Evolutionary conservation across 2,797 vertebrate genomes (phyloP).

Genomic region (Protosalanx chinensis): DNA sequence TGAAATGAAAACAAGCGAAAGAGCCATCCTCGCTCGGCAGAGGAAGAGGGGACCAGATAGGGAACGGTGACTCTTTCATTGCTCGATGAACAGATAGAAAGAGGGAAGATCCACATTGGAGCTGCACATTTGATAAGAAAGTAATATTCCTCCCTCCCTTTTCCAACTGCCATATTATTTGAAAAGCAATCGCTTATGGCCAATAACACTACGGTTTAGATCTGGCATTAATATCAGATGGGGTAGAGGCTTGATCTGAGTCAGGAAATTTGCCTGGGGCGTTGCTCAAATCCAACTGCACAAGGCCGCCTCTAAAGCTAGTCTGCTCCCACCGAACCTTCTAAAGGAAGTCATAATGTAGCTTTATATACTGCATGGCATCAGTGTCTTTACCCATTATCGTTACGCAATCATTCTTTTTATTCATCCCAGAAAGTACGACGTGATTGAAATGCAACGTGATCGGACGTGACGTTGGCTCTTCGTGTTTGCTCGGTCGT

Average conservation of each 20-base stretch:
- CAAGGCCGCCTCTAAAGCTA: background rate
- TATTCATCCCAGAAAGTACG: too few relatives aligned
- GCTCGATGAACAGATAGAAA: background rate
- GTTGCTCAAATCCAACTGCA: background rate
- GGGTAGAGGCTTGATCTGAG: background rate
- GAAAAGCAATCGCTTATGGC: conserved; percentile 1
- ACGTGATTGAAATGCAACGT: too few relatives aligned
- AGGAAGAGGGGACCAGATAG: background rate
- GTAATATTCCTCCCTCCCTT: background rate
- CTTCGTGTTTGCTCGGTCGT: too few relatives aligned
- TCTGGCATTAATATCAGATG: background rate
- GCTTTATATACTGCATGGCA: background rate
- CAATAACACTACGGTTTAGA: conserved; percentile 8
- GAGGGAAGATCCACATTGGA: background rate
- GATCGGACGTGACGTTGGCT: too few relatives aligned
- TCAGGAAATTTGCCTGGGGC: conserved; percentile 6
- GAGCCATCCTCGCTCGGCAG: background rate
- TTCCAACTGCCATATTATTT: background rate
- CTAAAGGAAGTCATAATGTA: background rate
- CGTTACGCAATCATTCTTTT: too few relatives aligned
- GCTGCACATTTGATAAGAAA: conserved; percentile 1
- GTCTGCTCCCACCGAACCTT: background rate
- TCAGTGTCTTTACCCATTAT: too few relatives aligned
- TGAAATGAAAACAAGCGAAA: too few relatives aligned
- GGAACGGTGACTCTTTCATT: background rate